Evolutionary conservation across 92 coral and sea anemone genomes (phyloP).

Genomic region (Porites cylindrica): DNA sequence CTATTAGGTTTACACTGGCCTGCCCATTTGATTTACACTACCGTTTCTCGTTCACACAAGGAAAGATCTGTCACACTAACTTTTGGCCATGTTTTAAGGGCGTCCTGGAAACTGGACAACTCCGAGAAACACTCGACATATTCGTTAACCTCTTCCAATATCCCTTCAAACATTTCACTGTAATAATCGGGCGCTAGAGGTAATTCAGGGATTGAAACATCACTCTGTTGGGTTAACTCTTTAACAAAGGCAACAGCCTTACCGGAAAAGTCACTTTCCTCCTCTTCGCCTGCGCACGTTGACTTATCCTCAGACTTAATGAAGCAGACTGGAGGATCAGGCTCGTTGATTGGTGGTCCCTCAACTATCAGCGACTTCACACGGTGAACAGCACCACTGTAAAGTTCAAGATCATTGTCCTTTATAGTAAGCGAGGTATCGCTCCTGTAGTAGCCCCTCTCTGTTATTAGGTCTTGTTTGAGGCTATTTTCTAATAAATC

Average conservation of each 20-base stretch:
- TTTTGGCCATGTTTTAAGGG: slow-evolving; percentile 28
- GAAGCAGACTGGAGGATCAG: slow-evolving; percentile 23
- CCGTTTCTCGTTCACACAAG: slow-evolving; percentile 29
- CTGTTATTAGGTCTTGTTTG: not conserved
- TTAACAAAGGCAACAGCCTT: not conserved
- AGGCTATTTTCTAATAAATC: not conserved
- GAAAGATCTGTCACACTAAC: slow-evolving; percentile 21
- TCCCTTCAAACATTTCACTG: slow-evolving; percentile 47
- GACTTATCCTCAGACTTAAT: not conserved
- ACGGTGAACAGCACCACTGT: not conserved
- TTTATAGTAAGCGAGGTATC: not conserved
- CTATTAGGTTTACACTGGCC: too few relatives aligned
- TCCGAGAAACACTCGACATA: slow-evolving; percentile 34
- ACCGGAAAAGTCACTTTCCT: not conserved
- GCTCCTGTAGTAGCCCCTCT: not conserved
- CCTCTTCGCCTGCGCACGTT: slow-evolving; percentile 23
- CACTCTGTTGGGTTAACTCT: slow-evolving; percentile 4
- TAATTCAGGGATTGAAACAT: not conserved
- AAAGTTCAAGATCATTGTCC: not conserved
- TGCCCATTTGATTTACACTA: not conserved
- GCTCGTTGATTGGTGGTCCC: slow-evolving; percentile 14
- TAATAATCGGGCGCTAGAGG: slow-evolving; percentile 37
- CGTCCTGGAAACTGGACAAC: not conserved
- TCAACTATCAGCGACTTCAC: slow-evolving; percentile 6
- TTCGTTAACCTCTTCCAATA: slow-evolving; percentile 46